Evolutionary conservation across 2,113 vertebrate genomes (phyloP).

Genomic region (Origma solitaria): DNA sequence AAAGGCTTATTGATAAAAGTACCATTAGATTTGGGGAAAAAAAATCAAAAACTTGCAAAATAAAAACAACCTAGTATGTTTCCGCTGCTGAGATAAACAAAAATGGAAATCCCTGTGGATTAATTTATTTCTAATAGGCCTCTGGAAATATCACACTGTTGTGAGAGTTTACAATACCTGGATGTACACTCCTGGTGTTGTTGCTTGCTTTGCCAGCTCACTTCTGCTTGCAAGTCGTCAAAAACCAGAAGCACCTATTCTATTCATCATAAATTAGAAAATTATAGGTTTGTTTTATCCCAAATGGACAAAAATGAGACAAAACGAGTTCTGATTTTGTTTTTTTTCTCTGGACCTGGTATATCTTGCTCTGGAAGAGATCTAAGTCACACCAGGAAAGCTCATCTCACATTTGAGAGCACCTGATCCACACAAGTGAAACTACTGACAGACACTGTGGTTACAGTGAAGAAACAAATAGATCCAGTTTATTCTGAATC

Average conservation of each 20-base stretch:
- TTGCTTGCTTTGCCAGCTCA: background rate
- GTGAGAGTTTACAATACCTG: background rate
- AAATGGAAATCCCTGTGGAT: background rate
- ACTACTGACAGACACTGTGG: background rate
- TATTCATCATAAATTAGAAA: background rate
- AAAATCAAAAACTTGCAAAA: background rate
- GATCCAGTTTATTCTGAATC: background rate
- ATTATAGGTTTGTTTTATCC: background rate
- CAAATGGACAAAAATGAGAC: background rate
- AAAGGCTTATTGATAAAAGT: background rate
- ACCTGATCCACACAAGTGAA: background rate
- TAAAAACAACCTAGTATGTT: background rate
- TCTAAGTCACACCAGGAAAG: background rate
- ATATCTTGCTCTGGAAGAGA: background rate
- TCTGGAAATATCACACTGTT: background rate
- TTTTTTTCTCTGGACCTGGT: background rate
- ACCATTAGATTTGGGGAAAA: fast-evolving
- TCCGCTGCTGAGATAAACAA: background rate
- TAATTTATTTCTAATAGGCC: background rate
- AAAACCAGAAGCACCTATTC: background rate
- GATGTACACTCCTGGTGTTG: background rate
- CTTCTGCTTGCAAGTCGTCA: background rate
- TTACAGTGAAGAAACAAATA: background rate
- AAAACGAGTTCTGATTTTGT: background rate
- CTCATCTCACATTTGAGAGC: background rate